Evolutionary conservation across 2,797 vertebrate genomes (phyloP), one percentile per base, ranked within the genome.

Genomic region (Tamandua tetradactyla): DNA sequence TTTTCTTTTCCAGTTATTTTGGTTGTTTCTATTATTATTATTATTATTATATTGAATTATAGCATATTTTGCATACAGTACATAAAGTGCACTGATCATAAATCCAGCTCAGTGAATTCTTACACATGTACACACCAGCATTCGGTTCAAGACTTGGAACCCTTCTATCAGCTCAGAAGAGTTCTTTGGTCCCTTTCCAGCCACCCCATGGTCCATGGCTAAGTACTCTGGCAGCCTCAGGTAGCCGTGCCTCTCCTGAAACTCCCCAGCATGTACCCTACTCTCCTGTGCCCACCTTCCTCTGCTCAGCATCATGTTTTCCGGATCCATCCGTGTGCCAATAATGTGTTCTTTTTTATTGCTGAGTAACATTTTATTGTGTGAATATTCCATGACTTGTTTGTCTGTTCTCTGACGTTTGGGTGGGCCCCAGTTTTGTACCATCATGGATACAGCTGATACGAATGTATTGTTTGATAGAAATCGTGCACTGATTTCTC

Each of bases 201-300:
- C 30, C 35, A 32, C 0, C 13, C 27, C 76, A 40, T 5, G 0
- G 4, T 32, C 11, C 44, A 14, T 49, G 25, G 49, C 71, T 30
- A 12, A 3, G 49, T 30, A 0, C 32, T 25, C 52, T 6, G 2
- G 32, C 44, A 40, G 15, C 32, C 66, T 75, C 42, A 9, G 5
- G 27, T 47, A 27, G 23, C 7, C 35, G 17, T 22, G 8, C 11
- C 66, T 83, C 8, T 8, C 47, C 18, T 37, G 17, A 40, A 80
- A 47, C 1, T 7, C 35, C 71, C 40, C 37, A 25, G 22, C 23
- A 1, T 0, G 15, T 11, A 1, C 13, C 52, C n/a, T 13, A 1
- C 13, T 52, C n/a, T 13, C 74, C 69, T n/a, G 14, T 18, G 66
- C 20, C 25, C 4, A 2, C 42, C 68, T 71, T 57, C 57, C 49